Evolutionary conservation across 2,888 invertebrate genomes (phyloP).

Genomic region (Dolichomitus sp.): DNA sequence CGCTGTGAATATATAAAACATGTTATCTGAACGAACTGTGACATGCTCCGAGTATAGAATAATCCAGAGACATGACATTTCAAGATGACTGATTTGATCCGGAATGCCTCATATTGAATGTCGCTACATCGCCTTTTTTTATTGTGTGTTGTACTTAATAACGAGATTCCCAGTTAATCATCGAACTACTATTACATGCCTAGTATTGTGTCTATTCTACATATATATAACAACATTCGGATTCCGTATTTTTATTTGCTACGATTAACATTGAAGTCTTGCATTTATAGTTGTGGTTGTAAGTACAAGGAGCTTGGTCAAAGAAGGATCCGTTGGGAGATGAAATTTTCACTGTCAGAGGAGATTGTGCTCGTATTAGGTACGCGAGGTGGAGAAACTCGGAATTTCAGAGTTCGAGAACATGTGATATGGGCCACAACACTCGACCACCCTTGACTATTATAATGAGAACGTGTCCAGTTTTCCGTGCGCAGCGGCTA

Average conservation of each 20-base stretch:
- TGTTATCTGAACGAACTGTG: too few species aligned
- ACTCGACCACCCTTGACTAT: conserved; percentile 38
- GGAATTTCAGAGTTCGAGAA: conserved; percentile 17
- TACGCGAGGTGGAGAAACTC: neutral
- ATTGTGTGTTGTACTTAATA: neutral
- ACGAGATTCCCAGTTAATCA: neutral
- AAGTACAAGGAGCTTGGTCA: neutral
- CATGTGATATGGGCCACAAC: conserved; percentile 23
- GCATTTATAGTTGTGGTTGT: neutral
- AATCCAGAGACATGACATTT: too few species aligned
- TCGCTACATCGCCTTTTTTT: neutral
- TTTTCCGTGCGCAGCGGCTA: conserved; percentile 33
- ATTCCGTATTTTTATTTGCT: neutral
- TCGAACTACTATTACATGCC: neutral
- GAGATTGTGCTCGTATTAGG: neutral
- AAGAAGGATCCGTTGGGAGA: neutral
- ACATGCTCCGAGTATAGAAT: too few species aligned
- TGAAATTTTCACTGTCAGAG: neutral
- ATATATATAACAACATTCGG: neutral
- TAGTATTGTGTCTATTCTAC: neutral
- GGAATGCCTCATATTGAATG: too few species aligned
- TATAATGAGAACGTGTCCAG: conserved; percentile 52
- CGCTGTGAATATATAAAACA: too few species aligned
- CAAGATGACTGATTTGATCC: too few species aligned
- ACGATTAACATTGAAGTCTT: conserved; percentile 2